Evolutionary conservation across 1,140 invertebrate species (phyloP), one percentile per base, ranked within the genome.

Genomic region (Cydia amplana): DNA sequence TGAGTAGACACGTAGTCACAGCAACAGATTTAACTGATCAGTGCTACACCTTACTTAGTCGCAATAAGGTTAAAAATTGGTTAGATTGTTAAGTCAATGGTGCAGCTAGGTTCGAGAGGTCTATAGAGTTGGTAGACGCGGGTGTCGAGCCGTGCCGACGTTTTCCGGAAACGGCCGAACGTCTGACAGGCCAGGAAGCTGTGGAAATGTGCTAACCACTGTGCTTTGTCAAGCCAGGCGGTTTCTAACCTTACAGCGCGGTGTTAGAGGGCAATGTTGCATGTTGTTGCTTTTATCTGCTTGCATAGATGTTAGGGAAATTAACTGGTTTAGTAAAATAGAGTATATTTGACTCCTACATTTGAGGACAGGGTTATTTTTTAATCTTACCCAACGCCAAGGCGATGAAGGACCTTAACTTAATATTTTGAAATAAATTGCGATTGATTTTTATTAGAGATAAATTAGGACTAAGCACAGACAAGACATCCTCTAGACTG

Each of bases 141-240:
- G 80, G 86, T 84, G 80, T 82, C 86, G 87, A 86, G 79, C 74
- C 75, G 70, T 63, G 78, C 82, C 86, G 87, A 87, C 73, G 79
- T 77, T 78, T 74, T 46, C 75, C 86, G 86, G 86, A 85, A 86
- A 82, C 78, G 78, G 77, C 75, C 86, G 87, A 87, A 76, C n/a
- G 75, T 87, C 83, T 85, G 87, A 88, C 84, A 87, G 84, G 12
- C 1, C 36, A 40, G 65, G 65, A 70, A 70, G 32, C 65, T 23
- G 65, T 14, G n/a, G 28, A 32, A 36, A 36, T 36, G 65, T 36
- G 65, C 65, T 43, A 70, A 70, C 64, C 23, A 7, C 64, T 10
- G 23, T 23, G 9, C 18, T 32, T 46, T 46, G 14, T 46, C 43
- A 46, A 46, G 16, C 18, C 55, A 60, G 1, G 18, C 18, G 20